A percentile compares a stretch with the other conserved stretches of the same genome.
These are phyloP conservation scores for Charadrius vociferus DNA, from an alignment of 2,113 vertebrate species.

Conservation along the genomic window DNA sequence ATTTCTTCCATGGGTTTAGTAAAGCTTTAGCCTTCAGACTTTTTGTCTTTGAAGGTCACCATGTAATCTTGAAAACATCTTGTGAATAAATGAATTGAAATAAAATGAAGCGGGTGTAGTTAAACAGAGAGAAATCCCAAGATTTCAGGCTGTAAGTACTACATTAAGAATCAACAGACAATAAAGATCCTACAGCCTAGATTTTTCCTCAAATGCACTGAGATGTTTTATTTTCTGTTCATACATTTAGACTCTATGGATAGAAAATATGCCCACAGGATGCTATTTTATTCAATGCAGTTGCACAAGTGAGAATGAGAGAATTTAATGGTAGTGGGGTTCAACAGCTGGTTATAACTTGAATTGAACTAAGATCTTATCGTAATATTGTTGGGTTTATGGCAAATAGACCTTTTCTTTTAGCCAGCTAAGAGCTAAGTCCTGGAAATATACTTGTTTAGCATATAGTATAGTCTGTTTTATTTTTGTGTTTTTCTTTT, in stretches of 20 bases:
- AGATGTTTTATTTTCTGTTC: not conserved
- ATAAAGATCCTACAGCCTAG: not conserved
- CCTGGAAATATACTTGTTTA: not conserved
- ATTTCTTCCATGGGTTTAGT: not conserved
- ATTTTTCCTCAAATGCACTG: not conserved
- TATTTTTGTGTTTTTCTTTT: not conserved
- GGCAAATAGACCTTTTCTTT: not conserved
- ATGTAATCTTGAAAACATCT: not conserved
- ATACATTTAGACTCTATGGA: not conserved
- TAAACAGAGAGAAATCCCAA: not conserved
- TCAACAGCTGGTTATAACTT: not conserved
- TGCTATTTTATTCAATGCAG: not conserved
- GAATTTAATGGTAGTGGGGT: not conserved
- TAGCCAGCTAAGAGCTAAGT: rapidly evolving
- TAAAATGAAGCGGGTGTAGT: not conserved
- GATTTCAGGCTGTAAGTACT: not conserved
- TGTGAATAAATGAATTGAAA: not conserved
- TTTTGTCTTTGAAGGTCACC: not conserved
- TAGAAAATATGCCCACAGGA: not conserved
- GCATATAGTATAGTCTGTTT: not conserved
- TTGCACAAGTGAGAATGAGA: not conserved
- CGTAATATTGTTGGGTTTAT: not conserved
- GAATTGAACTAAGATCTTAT: not conserved
- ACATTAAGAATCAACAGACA: not conserved
- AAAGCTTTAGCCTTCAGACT: not conserved